These are phyloP conservation scores for Cynaeus angustus DNA, from an alignment of 2,888 invertebrate species.

Conservation along the genomic window DNA sequence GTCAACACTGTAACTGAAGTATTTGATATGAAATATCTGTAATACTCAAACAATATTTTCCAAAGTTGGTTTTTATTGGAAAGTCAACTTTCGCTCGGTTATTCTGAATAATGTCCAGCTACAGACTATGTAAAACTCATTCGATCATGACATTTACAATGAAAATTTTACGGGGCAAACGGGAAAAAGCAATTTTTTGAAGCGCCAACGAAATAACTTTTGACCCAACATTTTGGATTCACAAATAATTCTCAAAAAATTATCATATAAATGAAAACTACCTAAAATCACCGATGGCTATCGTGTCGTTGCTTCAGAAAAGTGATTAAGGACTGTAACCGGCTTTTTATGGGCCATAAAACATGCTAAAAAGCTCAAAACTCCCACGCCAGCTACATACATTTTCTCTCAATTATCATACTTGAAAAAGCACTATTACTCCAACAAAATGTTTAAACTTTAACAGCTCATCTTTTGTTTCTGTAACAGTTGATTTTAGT, in stretches of 20 bases:
- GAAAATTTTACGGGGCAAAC: background rate
- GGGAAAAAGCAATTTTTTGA: background rate
- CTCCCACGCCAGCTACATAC: constrained; percentile 6
- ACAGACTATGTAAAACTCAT: constrained; percentile 9
- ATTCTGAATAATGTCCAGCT: constrained; percentile 34
- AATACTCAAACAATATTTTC: constrained; percentile 41
- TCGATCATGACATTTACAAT: background rate
- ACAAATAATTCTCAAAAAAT: constrained; percentile 43
- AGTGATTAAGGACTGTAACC: constrained; percentile 40
- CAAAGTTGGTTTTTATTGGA: constrained; percentile 35
- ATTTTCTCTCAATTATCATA: constrained; percentile 29
- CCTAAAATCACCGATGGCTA: constrained; percentile 20
- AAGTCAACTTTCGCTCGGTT: constrained; percentile 30
- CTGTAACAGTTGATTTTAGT: background rate
- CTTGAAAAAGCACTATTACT: background rate
- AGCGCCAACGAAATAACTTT: constrained; percentile 5
- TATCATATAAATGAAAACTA: constrained; percentile 44
- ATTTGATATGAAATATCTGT: constrained; percentile 16
- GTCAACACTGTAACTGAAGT: constrained; percentile 32
- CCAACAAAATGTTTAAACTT: constrained; percentile 26
- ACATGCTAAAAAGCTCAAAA: constrained; percentile 10
- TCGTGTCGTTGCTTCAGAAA: constrained; percentile 32
- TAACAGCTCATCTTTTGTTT: constrained; percentile 2
- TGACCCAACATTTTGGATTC: too few relatives aligned
- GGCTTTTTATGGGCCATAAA: constrained; percentile 38